Evolutionary conservation across 2,113 vertebrate genomes (phyloP), one percentile per base, ranked within the genome.

Genomic region (Shinisaurus crocodilurus): DNA sequence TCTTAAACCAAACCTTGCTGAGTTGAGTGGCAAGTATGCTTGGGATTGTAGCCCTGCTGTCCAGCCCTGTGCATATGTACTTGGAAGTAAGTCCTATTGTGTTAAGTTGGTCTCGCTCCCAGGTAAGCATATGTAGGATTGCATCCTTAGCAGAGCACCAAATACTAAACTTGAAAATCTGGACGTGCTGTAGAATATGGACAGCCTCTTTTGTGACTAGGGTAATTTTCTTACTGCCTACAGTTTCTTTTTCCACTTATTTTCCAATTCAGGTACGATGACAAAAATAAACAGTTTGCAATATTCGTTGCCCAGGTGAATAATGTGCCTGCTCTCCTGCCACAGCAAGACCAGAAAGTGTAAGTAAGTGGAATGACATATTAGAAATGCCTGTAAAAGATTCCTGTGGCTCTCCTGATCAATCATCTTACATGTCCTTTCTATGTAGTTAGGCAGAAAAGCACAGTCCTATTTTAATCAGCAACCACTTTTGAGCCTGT

Each of bases 281-380:
- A 98, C 75, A 98, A 98, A 95, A 98, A 98, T 89, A 98, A 98
- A 84, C 98, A 98, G n/a, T 99, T 99, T 97, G 98, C 98, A 0
- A 94, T 99, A 95, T 96, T 97, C 82, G 91, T 99, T 90, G 97
- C 98, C 94, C 98, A 98, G 95, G 96, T 99, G 76, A 97, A 96
- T 94, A 98, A 99, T 95, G 97, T 98, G 90, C 92, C 97, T 90
- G 97, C 97, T 88, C 97, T 99, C 90, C 95, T 97, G 84, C 94
- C 98, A 93, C 98, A 97, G 2, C 97, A 97, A 87, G 98, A 98
- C 92, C 98, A 98, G 91, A 98, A 98, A 97, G 97, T 99, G 99
- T 99, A 97, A 97, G 98, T 98, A 90, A 89, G 2, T 84, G 15
- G 92, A 88, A 85, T 25, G 88, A 83, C 0, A 3, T 0, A 0